Base-by-base conservation (phyloP, 2,888 invertebrate genomes). In the Gastrophysa polygoni region DNA sequence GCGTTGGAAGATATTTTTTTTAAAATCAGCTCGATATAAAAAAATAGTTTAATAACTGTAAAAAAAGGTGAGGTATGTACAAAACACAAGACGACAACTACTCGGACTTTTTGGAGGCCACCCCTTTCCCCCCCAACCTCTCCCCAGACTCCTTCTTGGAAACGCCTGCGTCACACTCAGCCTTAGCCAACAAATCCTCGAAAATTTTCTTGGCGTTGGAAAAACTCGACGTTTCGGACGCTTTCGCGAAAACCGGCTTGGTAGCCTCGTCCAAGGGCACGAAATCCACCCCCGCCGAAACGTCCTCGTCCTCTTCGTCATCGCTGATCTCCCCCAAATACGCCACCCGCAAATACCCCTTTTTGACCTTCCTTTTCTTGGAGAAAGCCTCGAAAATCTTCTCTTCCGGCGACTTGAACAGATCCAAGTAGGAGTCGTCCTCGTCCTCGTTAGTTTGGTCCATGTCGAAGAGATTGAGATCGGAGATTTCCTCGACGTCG, bases 161-260 rank as follows among this genome's bases (percentile, higher is more conserved):
- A 7, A n/a, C n/a, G n/a, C n/a, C n/a, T n/a, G 55, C 1, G 32
- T 14, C 24, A 24, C 4, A 7, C 2, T 64, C 61, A 10, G 34
- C 20, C 48, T 66, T 62, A 20, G 69, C 63, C 61, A 71, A 67
- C 18, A 69, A 60, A 2, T 65, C 71, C 59, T 77, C 75, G 55
- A 78, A 78, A 18, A 77, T 58, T 51, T 72, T 75, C 55, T 74
- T 75, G 16, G 78, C 77, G 32, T 71, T 72, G n/a, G 74, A 67
- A 62, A 75, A 78, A 51, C 74, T 75, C n/a, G 58, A 67, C 47
- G 67, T 63, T 16, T 14, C n/a, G 7, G 29, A 17, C 3, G 21
- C 44, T 29, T 70, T 71, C 5, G 67, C 67, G 48, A 65, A 73
- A 48, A 64, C 55, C 7, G 69, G 66, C 34, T 69, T 64, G 0